Conservation (phyloP, 2,797 vertebrate genomes). For the Huso huso region DNA sequence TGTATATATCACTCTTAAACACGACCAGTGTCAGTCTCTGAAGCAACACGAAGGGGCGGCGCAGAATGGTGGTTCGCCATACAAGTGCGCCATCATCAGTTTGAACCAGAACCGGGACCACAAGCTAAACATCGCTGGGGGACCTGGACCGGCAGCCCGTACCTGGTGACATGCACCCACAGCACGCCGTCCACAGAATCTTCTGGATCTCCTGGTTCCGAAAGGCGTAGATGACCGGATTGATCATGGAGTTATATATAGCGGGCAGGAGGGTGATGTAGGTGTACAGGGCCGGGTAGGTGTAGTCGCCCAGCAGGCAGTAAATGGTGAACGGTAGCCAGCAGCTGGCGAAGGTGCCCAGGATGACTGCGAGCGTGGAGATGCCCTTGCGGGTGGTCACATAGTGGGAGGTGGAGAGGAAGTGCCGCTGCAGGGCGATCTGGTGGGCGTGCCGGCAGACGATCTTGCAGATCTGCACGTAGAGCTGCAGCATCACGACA, state of each 20-base stretch:
- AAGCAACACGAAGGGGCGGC: too few relatives aligned
- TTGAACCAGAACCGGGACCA: too few relatives aligned
- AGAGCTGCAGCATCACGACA: conserved; percentile 78
- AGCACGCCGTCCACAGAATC: conserved; percentile 76
- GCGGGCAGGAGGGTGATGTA: conserved; percentile 81
- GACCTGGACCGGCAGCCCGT: conserved; percentile 58
- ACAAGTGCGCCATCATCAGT: too few relatives aligned
- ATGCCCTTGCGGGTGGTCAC: conserved; percentile 74
- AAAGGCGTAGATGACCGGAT: conserved; percentile 87
- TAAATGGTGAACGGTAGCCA: conserved; percentile 90
- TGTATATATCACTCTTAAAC: too few relatives aligned
- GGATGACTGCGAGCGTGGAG: conserved; percentile 71
- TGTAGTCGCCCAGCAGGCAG: conserved; percentile 74
- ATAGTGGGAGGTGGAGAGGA: conserved; percentile 65
- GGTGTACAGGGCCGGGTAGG: conserved; percentile 71
- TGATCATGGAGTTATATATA: conserved; percentile 84
- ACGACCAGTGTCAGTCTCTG: too few relatives aligned
- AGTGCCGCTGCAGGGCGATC: conserved; percentile 86
- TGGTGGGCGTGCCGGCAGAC: conserved; percentile 81
- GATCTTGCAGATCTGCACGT: conserved; percentile 78
- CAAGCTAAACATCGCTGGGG: conserved; percentile 76
- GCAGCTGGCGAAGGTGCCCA: conserved; percentile 82
- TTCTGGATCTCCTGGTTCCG: conserved; percentile 87
- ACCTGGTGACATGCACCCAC: conserved; percentile 59
- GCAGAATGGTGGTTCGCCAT: too few relatives aligned